Evolutionary conservation across 2,797 vertebrate genomes (phyloP).

Genomic region (Girardinus metallicus): DNA sequence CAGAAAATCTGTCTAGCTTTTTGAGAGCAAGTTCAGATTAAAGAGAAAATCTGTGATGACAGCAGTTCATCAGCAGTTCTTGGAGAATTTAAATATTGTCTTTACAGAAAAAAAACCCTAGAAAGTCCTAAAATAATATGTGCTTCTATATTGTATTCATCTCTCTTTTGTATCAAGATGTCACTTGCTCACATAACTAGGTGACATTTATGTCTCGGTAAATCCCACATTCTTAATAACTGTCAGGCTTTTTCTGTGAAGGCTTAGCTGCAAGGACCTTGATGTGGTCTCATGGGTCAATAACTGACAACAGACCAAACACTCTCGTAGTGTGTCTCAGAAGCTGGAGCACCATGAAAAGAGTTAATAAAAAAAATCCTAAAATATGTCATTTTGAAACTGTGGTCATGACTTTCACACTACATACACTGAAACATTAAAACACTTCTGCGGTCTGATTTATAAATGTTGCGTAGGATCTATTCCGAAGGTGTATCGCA

Average conservation of each 20-base stretch:
- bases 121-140: background rate
- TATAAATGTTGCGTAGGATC: too few species aligned
- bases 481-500: too few species aligned
- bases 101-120: background rate
- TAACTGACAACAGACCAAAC: conserved; percentile 5
- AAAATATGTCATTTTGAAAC: background rate
- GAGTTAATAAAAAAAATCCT: background rate
- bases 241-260: conserved; percentile 20
- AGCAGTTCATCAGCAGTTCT: background rate
- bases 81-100: background rate
- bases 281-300: conserved; percentile 22
- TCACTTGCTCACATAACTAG: conserved; percentile 8
- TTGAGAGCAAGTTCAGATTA: background rate
- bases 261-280: conserved; percentile 4
- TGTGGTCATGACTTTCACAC: background rate
- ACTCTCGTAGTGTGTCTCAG: background rate
- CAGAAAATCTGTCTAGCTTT: background rate
- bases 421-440: background rate
- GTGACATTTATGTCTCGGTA: conserved; percentile 4
- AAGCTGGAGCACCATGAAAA: background rate
- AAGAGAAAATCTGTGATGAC: background rate
- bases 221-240: conserved; percentile 36
- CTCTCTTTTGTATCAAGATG: background rate
- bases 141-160: background rate
- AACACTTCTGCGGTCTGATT: background rate